Percentiles rank a stretch among this genome's conserved stretches.
phyloP scores from a whole-genome alignment of 2,113 vertebrate species.

The Oreochromis aureus region DNA sequence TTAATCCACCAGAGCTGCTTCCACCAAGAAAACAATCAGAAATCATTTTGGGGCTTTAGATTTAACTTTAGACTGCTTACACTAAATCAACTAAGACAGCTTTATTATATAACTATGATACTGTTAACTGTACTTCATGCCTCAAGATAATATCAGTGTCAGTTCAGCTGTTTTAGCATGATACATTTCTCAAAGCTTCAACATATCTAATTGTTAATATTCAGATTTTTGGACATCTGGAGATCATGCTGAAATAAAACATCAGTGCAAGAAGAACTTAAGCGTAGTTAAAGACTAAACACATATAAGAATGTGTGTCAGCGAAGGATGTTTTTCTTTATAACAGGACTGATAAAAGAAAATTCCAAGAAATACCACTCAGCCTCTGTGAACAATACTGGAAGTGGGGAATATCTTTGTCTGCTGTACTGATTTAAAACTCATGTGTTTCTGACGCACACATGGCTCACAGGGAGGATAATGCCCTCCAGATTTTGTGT shows the following conservation, averaged over 20 bases:
- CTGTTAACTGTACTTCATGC: not conserved
- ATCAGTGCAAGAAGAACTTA: not conserved
- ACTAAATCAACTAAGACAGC: not conserved
- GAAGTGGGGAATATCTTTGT: constrained; percentile 20
- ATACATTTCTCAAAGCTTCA: not conserved
- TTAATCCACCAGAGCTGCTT: constrained; percentile 19
- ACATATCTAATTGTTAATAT: not conserved
- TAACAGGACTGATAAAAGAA: not conserved
- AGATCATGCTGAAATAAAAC: not conserved
- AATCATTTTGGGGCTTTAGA: not conserved
- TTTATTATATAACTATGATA: not conserved
- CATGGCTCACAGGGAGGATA: constrained; percentile 45
- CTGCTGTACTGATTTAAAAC: constrained; percentile 50
- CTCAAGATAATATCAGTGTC: not conserved
- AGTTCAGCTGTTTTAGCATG: not conserved
- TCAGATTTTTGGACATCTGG: not conserved
- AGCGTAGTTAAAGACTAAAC: not conserved
- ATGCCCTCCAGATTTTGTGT: constrained; percentile 51
- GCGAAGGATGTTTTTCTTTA: not conserved
- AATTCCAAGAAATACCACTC: constrained; percentile 14
- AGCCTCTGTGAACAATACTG: constrained; percentile 30
- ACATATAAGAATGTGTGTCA: not conserved
- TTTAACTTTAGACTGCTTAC: not conserved
- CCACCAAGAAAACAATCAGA: not conserved
- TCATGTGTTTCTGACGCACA: constrained; percentile 57